Evolutionary conservation across 2,797 vertebrate species (phyloP), one percentile per base, ranked within the genome.

Genomic region (Loriculus beryllinus): DNA sequence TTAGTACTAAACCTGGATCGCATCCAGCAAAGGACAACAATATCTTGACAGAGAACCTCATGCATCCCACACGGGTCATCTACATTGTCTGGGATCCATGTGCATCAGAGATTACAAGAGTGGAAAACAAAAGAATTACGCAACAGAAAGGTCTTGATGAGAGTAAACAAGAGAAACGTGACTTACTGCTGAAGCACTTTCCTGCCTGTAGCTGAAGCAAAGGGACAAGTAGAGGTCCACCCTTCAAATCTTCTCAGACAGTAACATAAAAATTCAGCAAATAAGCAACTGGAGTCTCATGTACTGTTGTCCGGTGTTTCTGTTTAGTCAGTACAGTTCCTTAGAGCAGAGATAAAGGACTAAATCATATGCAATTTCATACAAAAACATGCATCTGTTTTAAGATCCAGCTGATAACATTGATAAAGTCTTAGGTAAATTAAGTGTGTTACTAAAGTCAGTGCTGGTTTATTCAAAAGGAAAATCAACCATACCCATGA

Each of bases 1-100:
- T 96, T 94, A 86, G 77, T 94, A 95, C 97, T 98, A 98, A 98
- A 97, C 96, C 68, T 97, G 98, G 98, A 98, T 54, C 12, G 9
- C 78, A 88, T 98, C 98, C 98, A 98, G 97, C 23, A 83, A 98
- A 97, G 96, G 96, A 98, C 98, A 98, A 98, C 98, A 99, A 98
- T 98, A 98, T 97, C 97, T 97, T 98, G 98, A 98, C 97, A 98
- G 97, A 96, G 97, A 98, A 97, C 98, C 96, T 97, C 92, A 96
- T 93, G 86, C 82, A 95, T 97, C 95, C 97, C 98, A 97, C 98
- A 98, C 78, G 78, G 97, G 91, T 97, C 97, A 98, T 97, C 97
- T 97, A 95, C 97, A 98, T 98, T 98, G 98, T 98, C 97, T 52
- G 59, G 95, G 96, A 97, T 96, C 97, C 95, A 95, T 98, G 97